Conservation (phyloP, 2,113 vertebrate species). For the Fregata magnificens region DNA sequence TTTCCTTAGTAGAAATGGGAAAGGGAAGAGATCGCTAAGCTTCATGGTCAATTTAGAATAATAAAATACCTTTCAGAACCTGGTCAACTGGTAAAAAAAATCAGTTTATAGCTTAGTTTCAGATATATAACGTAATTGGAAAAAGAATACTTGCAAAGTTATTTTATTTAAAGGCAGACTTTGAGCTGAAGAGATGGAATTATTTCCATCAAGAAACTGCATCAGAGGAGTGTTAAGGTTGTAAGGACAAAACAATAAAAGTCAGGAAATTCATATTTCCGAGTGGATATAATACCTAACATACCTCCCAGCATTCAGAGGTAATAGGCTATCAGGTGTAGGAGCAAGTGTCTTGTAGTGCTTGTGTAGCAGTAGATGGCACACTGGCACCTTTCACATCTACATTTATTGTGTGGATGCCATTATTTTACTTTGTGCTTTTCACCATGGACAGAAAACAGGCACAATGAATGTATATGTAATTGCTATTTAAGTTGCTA, state of each 20-base stretch:
- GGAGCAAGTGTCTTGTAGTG: not conserved
- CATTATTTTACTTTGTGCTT: not conserved
- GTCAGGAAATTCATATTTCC: not conserved
- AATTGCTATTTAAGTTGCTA: not conserved
- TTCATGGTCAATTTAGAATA: slow-evolving; percentile 69
- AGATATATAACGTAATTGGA: slow-evolving; percentile 13
- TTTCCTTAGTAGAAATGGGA: not conserved
- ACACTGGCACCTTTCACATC: not conserved
- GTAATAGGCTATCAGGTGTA: not conserved
- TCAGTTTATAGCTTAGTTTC: slow-evolving; percentile 41
- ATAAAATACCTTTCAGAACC: slow-evolving; percentile 60
- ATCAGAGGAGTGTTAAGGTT: slow-evolving; percentile 8
- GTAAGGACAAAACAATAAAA: not conserved
- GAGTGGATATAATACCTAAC: not conserved
- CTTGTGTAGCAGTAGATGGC: not conserved
- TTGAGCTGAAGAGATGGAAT: not conserved
- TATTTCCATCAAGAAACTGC: not conserved
- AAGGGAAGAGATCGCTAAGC: slow-evolving; percentile 43
- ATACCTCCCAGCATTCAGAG: not conserved
- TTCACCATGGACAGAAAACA: not conserved
- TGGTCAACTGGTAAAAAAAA: slow-evolving; percentile 43
- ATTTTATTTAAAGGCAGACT: slow-evolving; percentile 26
- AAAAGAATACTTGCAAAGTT: not conserved
- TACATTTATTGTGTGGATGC: not conserved
- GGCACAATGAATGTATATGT: not conserved